Evolutionary conservation across 2,888 invertebrate species (phyloP).

Genomic region (Octodonta nipae): DNA sequence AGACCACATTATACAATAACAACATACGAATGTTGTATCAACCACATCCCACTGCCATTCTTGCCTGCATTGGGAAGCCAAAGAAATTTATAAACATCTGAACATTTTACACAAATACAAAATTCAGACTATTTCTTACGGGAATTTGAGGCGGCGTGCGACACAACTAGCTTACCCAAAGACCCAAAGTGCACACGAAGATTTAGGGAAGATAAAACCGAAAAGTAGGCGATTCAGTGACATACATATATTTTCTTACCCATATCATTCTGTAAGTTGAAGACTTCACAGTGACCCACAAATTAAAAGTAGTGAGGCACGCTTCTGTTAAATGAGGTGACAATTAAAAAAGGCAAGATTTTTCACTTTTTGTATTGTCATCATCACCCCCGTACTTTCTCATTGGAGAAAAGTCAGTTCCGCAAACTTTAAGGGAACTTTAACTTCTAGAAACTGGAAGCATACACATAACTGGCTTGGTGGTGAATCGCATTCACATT

Average conservation of each 20-base stretch:
- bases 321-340: constrained; percentile 41
- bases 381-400: constrained; percentile 23
- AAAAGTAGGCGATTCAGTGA: too few species aligned
- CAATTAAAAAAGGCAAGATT: constrained; percentile 55
- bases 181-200: too few species aligned
- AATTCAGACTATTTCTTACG: too few species aligned
- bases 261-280: constrained; percentile 40
- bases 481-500: constrained; percentile 28
- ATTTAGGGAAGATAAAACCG: too few species aligned
- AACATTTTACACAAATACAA: too few species aligned
- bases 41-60: too few species aligned
- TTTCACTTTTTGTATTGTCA: constrained; percentile 37
- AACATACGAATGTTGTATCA: too few species aligned
- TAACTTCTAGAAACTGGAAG: constrained; percentile 46
- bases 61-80: too few species aligned
- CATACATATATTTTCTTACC: constrained; percentile 30
- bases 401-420: constrained; percentile 39
- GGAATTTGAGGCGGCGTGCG: too few species aligned
- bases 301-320: constrained; percentile 42
- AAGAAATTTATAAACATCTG: too few species aligned
- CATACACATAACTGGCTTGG: constrained; percentile 45
- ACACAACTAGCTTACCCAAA: too few species aligned
- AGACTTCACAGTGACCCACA: constrained; percentile 45
- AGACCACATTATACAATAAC: too few species aligned
- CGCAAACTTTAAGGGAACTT: constrained; percentile 47